phyloP scores from a whole-genome alignment of 64 coral and sea anemone genomes.

The Pachyseris speciosa region DNA sequence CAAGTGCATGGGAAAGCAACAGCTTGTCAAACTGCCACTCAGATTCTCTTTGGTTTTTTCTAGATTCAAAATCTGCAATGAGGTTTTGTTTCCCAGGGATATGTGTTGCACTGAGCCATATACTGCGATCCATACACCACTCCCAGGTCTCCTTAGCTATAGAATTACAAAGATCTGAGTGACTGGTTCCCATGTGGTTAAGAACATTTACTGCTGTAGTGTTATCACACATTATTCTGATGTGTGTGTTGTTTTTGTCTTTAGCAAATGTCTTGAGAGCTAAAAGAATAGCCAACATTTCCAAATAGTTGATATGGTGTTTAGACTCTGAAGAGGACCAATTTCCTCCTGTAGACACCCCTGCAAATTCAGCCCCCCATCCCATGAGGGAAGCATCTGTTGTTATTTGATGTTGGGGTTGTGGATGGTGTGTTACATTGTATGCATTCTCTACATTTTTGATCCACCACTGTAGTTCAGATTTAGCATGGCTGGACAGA shows the following conservation, averaged over 20 bases:
- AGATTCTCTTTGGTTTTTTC: background rate
- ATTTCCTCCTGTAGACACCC: slow-evolving; percentile 22
- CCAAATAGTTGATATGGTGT: slow-evolving; percentile 54
- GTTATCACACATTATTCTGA: slow-evolving; percentile 49
- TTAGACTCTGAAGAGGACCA: slow-evolving; percentile 37
- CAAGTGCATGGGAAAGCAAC: background rate
- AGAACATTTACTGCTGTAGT: slow-evolving; percentile 37
- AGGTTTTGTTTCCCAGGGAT: slow-evolving; percentile 32
- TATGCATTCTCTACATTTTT: background rate
- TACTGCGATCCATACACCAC: slow-evolving; percentile 3
- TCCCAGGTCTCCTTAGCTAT: slow-evolving; percentile 19
- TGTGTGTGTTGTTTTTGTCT: background rate
- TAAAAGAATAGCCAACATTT: slow-evolving; percentile 39
- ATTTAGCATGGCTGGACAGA: slow-evolving; percentile 1
- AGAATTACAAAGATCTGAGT: slow-evolving; percentile 43
- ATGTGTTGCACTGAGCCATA: slow-evolving; percentile 44
- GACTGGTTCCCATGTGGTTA: slow-evolving; percentile 72
- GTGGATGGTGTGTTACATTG: background rate
- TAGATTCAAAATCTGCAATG: slow-evolving; percentile 24
- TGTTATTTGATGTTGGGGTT: slow-evolving; percentile 5
- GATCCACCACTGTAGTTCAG: slow-evolving; percentile 60
- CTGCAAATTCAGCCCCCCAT: slow-evolving; percentile 32
- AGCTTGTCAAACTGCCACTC: slow-evolving; percentile 19
- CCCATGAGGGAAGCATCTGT: slow-evolving; percentile 54
- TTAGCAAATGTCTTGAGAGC: slow-evolving; percentile 30